Evolutionary conservation across 2,888 invertebrate genomes (phyloP).

Genomic region (Colletes collaris): DNA sequence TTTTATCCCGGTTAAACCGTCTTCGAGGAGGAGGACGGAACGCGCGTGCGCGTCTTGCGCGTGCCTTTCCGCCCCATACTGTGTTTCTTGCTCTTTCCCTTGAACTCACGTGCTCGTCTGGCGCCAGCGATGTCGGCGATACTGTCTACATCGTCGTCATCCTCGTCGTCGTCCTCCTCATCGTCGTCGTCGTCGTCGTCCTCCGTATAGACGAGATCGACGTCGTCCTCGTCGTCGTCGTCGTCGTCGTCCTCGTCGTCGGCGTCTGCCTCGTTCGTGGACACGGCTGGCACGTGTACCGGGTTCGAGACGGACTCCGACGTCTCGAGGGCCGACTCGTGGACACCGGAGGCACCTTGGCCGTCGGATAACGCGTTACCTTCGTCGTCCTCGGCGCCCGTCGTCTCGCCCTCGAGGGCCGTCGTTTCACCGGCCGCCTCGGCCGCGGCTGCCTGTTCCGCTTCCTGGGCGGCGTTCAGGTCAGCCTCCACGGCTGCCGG

Average conservation of each 20-base stretch:
- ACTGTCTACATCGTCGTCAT: constrained; percentile 87
- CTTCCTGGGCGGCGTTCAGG: constrained; percentile 79
- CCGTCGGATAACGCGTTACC: constrained; percentile 81
- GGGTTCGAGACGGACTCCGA: constrained; percentile 74
- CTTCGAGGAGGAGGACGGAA: constrained; percentile 22
- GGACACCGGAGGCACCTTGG: constrained; percentile 79
- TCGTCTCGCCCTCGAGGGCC: constrained; percentile 71
- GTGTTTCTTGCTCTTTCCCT: constrained; percentile 84
- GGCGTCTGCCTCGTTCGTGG: constrained; percentile 85
- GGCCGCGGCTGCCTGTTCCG: constrained; percentile 75
- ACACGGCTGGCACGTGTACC: constrained; percentile 61
- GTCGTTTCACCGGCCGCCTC: constrained; percentile 78
- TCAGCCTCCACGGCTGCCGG: constrained; percentile 78
- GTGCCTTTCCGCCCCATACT: constrained; percentile 75
- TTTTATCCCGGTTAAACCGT: constrained; percentile 37
- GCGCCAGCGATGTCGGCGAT: constrained; percentile 88
- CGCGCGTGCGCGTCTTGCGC: constrained; percentile 66
- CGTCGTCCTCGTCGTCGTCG: constrained; percentile 85
- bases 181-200: constrained; percentile 86
- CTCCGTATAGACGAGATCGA: constrained; percentile 80
- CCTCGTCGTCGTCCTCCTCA: constrained; percentile 87
- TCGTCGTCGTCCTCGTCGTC: constrained; percentile 87
- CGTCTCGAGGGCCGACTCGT: constrained; percentile 82
- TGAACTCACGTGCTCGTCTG: constrained; percentile 94
- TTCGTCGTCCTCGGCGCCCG: constrained; percentile 80